These are phyloP conservation scores for Chrysolina haemoptera DNA, from an alignment of 2,888 invertebrate genomes.

Conservation along the genomic window DNA sequence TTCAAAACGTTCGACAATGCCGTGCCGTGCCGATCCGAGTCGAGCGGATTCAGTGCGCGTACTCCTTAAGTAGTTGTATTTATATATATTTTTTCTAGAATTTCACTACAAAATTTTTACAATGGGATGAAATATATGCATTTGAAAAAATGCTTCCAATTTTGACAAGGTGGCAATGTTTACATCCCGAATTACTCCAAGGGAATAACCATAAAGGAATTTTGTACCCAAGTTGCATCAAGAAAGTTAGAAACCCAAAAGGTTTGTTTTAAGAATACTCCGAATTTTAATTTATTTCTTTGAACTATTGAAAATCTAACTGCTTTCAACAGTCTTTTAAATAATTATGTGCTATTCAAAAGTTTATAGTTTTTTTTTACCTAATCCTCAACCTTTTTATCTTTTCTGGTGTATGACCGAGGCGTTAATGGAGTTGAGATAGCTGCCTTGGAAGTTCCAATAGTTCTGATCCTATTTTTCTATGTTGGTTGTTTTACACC, in stretches of 20 bases:
- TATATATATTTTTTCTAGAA: conserved; percentile 70
- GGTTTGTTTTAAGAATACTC: conserved; percentile 55
- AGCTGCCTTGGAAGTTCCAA: too few species aligned
- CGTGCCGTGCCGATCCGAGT: too few species aligned
- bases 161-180: conserved; percentile 83
- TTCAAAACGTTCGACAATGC: too few species aligned
- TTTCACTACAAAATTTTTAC: conserved; percentile 77
- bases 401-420: too few species aligned
- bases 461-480: too few species aligned
- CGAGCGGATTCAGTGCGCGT: too few species aligned
- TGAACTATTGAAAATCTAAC: background rate
- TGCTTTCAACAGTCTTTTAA: too few species aligned
- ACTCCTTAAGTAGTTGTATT: too few species aligned
- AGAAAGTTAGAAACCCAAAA: conserved; percentile 73
- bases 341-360: background rate
- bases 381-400: too few species aligned
- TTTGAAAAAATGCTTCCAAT: conserved; percentile 85
- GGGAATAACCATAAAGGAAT: conserved; percentile 55
- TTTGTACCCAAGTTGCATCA: conserved; percentile 72
- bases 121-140: conserved; percentile 84
- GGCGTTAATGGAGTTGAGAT: too few species aligned
- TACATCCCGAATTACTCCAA: conserved; percentile 64
- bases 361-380: too few species aligned
- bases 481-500: too few species aligned
- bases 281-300: background rate